Percentiles rank a stretch among this genome's conserved stretches.
These are phyloP conservation scores for Spinibarbus caldwelli DNA, from an alignment of 2,797 vertebrate genomes.

Conservation along the genomic window DNA sequence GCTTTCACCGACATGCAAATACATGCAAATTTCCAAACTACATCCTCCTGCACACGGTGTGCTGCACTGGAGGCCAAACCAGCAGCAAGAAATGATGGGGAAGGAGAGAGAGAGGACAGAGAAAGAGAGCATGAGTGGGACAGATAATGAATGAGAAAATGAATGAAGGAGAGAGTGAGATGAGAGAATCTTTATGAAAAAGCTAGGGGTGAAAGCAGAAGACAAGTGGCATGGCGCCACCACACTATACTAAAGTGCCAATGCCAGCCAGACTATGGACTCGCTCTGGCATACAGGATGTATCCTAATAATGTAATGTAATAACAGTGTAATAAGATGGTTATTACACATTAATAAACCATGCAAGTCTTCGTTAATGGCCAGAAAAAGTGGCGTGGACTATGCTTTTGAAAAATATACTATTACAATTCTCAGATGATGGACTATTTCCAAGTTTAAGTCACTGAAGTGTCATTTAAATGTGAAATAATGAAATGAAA, in stretches of 20 bases:
- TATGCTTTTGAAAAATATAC: neutral
- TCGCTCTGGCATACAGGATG: neutral
- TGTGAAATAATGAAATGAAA: too few species aligned
- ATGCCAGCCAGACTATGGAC: neutral
- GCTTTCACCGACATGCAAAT: conserved; percentile 54
- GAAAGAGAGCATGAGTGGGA: conserved; percentile 13
- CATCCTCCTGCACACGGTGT: conserved; percentile 2
- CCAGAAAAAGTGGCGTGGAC: neutral
- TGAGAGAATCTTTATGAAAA: conserved; percentile 1
- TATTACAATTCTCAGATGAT: neutral
- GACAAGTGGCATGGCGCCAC: conserved; percentile 20
- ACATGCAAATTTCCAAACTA: conserved; percentile 46
- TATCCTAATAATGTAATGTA: neutral
- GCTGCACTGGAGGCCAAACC: neutral
- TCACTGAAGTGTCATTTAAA: neutral
- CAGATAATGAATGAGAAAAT: conserved; percentile 37
- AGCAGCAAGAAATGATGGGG: conserved; percentile 4
- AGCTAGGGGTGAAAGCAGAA: neutral
- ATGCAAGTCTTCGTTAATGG: neutral
- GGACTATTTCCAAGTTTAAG: neutral
- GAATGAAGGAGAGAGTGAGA: conserved; percentile 11
- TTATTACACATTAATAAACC: neutral
- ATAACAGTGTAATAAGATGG: neutral
- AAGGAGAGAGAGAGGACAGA: conserved; percentile 18
- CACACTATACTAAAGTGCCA: conserved; percentile 32